Evolutionary conservation across 2,888 invertebrate species (phyloP), one percentile per base, ranked within the genome.

Genomic region (Tetropium fuscum): DNA sequence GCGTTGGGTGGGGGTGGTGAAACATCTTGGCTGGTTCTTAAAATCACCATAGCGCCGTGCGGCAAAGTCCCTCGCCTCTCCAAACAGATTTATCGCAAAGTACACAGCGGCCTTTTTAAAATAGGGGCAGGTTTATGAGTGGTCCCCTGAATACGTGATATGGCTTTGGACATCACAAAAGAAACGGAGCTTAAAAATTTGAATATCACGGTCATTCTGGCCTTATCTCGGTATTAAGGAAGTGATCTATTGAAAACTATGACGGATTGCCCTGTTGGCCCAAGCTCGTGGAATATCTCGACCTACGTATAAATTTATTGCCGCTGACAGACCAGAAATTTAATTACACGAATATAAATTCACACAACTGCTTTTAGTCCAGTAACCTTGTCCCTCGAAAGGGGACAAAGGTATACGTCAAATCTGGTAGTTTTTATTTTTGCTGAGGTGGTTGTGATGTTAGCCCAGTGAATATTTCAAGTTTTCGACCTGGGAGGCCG

Each of bases 171-270:
- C 77, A 74, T 74, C 74, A 73, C 77, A 79, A 81, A 79, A 79
- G 78, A 72, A 75, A 75, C 74, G 79, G 78, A 75, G 81, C 81
- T 82, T 82, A 81, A 81, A 81, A 82, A 82, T 82, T 81, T 82
- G 81, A 82, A 82, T 82, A 82, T 82, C 81, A 81, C 81, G 81
- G 81, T 81, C 81, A 82, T 82, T 82, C 78, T 74, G 73, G 74
- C 74, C 79, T 80, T 82, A 81, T 81, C 81, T 70, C 64, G 67
- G 79, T 77, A 78, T 81, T 80, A 81, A 77, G 78, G 78, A 78
- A 77, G 78, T 80, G 79, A 78, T 79, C 79, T 79, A 79, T 77
- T 73, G 75, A 74, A 69, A 64, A 67, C 67, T 75, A 76, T 80
- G 80, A 81, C 77, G 76, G 77, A 81, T 81, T 73, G 65, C 68